phyloP scores from a whole-genome alignment of 2,888 invertebrate genomes.

The Phasia obesa region DNA sequence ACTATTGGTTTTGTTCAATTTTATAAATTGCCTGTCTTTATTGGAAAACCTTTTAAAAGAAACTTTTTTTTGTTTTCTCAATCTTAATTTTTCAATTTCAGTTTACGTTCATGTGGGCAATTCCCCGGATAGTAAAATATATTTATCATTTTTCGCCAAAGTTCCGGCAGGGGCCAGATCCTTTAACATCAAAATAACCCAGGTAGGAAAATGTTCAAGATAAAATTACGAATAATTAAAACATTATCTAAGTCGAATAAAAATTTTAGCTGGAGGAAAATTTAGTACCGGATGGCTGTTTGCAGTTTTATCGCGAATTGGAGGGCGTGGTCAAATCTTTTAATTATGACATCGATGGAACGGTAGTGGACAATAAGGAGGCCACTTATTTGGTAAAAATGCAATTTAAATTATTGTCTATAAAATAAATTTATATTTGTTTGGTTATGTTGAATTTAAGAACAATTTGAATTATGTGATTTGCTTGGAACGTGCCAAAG shows the following conservation, averaged over 20 bases:
- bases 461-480: constrained; percentile 91
- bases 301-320: constrained; percentile 86
- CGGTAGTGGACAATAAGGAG: constrained; percentile 83
- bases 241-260: background rate
- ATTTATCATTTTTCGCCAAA: constrained; percentile 86
- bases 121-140: constrained; percentile 85
- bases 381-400: constrained; percentile 86
- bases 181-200: constrained; percentile 86
- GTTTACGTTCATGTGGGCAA: constrained; percentile 89
- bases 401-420: background rate
- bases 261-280: constrained; percentile 74
- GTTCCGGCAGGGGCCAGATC: constrained; percentile 84
- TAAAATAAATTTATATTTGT: background rate
- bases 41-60: too few relatives aligned
- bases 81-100: constrained; percentile 79
- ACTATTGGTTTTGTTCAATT: too few relatives aligned
- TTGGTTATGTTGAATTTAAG: constrained; percentile 80
- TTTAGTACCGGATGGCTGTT: constrained; percentile 85
- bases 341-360: constrained; percentile 86
- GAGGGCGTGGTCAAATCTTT: constrained; percentile 87
- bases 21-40: too few relatives aligned
- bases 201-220: constrained; percentile 80
- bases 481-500: constrained; percentile 86
- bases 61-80: background rate
- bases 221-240: constrained; percentile 1